Base-by-base conservation (phyloP, 2,888 invertebrate genomes). In the Agonum fuliginosum region DNA sequence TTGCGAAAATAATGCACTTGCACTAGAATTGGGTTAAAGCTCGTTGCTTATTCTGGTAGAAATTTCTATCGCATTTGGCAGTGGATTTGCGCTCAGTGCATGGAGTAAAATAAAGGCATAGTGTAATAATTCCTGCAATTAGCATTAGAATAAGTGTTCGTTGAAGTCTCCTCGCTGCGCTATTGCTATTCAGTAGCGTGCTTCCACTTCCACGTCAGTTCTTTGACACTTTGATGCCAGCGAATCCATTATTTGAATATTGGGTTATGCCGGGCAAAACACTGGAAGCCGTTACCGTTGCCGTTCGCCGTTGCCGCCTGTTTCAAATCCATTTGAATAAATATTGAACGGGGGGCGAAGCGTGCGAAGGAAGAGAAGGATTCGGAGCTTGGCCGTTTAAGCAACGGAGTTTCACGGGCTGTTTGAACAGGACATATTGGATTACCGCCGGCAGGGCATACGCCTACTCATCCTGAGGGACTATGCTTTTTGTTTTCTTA, bases 161-260 rank as follows among this genome's bases (percentile, higher is more conserved):
- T 24, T 24, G 22, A 12, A 37, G 37, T 37, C 20, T 0, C 0
- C 17, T 48, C 20, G 5, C 0, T 48, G 2, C 17, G 17, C 48
- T 20, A 48, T 48, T 54, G n/a, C 24, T 54, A 22, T 54, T 54
- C 37, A 37, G 24, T 4, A n/a, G 8, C n/a, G 20, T 20, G 54
- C 24, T 22, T 12, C 12, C 20, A 19, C 14, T 24, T 12, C 22
- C 22, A 24, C n/a, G 34, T 34, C 34, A 34, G 27, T 62, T 62
- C 62, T 62, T 62, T 62, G 62, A 24, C 54, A 54, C 54, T 54
- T 54, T 54, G 54, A 34, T 34, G 30, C 14, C 8, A 17, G 62
- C 10, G 62, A 62, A 62, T 62, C 62, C 62, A 62, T 62, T 62
- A 62, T 62, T 62, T 62, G 62, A 62, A 62, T 62, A 62, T 62